phyloP scores from a whole-genome alignment of 2,113 vertebrate species.

The Prionailurus viverrinus region DNA sequence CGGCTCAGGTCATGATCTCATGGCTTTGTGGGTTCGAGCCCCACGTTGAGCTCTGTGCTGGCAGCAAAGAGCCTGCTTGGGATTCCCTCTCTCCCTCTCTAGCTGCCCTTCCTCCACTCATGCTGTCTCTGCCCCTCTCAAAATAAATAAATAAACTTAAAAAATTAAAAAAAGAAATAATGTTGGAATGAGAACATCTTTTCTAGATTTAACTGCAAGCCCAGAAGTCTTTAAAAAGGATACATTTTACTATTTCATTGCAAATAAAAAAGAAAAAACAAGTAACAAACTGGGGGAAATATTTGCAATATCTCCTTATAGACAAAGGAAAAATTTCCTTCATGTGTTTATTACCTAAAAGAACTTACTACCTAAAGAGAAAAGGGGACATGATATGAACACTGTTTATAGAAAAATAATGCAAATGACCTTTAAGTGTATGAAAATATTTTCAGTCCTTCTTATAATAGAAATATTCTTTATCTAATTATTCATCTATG shows the following conservation, averaged over 20 bases:
- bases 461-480: not conserved
- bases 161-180: not conserved
- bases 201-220: not conserved
- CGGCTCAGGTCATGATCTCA: too few species aligned
- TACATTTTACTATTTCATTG: not conserved
- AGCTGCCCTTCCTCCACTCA: too few species aligned
- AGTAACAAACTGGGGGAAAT: not conserved
- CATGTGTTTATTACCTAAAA: conserved; percentile 22
- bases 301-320: not conserved
- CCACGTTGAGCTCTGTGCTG: too few species aligned
- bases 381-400: not conserved
- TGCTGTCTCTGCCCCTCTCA: too few species aligned
- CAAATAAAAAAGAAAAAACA: not conserved
- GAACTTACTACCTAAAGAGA: not conserved
- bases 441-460: not conserved
- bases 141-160: too few species aligned
- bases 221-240: not conserved
- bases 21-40: too few species aligned
- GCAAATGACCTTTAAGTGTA: not conserved
- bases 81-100: too few species aligned
- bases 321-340: not conserved
- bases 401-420: not conserved
- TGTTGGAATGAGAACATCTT: not conserved
- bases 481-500: too few species aligned
- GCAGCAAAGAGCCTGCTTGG: too few species aligned